Conservation (phyloP, 2,888 invertebrate species). For the Eurois occulta region DNA sequence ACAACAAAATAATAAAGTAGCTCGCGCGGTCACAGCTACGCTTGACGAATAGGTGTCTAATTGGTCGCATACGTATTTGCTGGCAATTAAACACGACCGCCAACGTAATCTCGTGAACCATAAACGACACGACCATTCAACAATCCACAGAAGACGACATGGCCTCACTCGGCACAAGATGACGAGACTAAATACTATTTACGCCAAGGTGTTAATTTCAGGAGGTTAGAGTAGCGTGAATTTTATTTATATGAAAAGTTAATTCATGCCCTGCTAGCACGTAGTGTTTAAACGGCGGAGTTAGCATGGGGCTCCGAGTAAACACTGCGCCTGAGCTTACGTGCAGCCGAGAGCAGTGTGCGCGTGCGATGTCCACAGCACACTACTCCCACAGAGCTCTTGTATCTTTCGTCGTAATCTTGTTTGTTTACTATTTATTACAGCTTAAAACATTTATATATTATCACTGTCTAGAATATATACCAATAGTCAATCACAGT, state of each 20-base stretch:
- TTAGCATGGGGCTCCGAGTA: slow-evolving; percentile 88
- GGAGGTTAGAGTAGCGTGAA: slow-evolving; percentile 90
- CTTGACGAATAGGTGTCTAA: slow-evolving; percentile 73
- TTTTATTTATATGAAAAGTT: slow-evolving; percentile 91
- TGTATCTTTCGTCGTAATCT: slow-evolving; percentile 60
- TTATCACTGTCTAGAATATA: slow-evolving; percentile 22
- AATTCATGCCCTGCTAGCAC: slow-evolving; percentile 89
- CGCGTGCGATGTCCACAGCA: slow-evolving; percentile 68
- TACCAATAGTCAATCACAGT: background rate
- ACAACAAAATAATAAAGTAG: slow-evolving; percentile 55
- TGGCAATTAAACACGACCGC: slow-evolving; percentile 74
- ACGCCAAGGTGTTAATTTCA: slow-evolving; percentile 90
- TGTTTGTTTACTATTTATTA: slow-evolving; percentile 44
- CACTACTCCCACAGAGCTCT: slow-evolving; percentile 49
- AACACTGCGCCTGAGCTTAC: slow-evolving; percentile 80
- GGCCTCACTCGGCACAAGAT: slow-evolving; percentile 83
- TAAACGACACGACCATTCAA: slow-evolving; percentile 72
- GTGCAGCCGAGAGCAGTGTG: slow-evolving; percentile 65
- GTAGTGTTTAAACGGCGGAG: slow-evolving; percentile 89
- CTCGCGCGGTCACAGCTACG: slow-evolving; percentile 68
- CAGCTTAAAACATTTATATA: slow-evolving; percentile 16
- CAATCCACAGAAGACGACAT: slow-evolving; percentile 76
- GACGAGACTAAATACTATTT: slow-evolving; percentile 88
- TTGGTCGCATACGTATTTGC: slow-evolving; percentile 72
- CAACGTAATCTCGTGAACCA: slow-evolving; percentile 74